Base-by-base conservation (phyloP, 2,888 invertebrate species). In the Cyclophora punctaria region DNA sequence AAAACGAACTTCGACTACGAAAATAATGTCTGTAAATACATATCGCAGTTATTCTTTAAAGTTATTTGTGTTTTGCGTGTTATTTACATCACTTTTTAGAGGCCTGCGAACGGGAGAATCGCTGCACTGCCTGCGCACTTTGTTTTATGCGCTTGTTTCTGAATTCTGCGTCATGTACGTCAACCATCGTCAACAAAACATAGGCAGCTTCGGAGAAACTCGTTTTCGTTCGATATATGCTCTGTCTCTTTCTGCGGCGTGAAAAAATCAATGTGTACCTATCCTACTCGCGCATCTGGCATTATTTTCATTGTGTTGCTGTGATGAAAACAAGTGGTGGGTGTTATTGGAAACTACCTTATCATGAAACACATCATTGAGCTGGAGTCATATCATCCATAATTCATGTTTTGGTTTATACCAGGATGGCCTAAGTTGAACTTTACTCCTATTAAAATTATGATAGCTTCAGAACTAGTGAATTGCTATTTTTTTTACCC, bases 51-150 rank as follows among this genome's bases (percentile, higher is more conserved):
- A 75, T 77, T 81, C 75, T 81, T 82, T 80, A 78, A 74, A 65
- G 63, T 53, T 74, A 64, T 74, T 65, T 69, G 66, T 64, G 73
- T 67, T 76, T 73, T 74, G 71, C 65, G 63, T 74, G 65, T 75
- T 87, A 86, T 86, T 85, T 86, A 83, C 85, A 83, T 81, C 80
- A 83, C 83, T 80, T 74, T 73, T 71, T 72, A 64, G 70, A 60
- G 82, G 83, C 81, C 83, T 85, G 77, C 83, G 67, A 83, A 83
- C 80, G 79, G 72, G 67, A 73, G 78, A 81, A 81, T 85, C 85
- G 83, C 81, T 85, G 83, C 84, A 85, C 82, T 85, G 83, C 83
- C 84, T 84, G 84, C 86, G 86, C 86, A 84, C 77, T 81, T 72
- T 71, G 73, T 73, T 80, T 78, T 83, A 80, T 84, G 85, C 83